Evolutionary conservation across 2,888 invertebrate species (phyloP), one percentile per base, ranked within the genome.

Genomic region (Scaeva pyrastri): DNA sequence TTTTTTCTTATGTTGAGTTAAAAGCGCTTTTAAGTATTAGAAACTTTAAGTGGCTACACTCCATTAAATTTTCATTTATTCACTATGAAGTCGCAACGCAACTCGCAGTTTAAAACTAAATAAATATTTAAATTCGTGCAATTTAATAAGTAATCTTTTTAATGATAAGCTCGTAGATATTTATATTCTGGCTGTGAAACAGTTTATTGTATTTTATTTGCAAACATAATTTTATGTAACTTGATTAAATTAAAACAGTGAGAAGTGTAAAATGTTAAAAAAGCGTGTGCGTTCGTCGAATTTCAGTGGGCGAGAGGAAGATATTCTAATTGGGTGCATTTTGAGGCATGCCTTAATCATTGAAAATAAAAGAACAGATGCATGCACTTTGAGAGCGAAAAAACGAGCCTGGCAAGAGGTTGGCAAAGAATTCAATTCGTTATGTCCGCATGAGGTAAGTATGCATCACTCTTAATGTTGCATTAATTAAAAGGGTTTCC

Each of bases 331-430:
- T 21, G 21, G 31, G 3, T 58, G 72, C n/a, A 21, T 72, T 58
- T 48, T 72, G 21, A 16, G 21, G 58, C 45, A 58, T 58, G 48
- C 19, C 16, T 6, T 45, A 21, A n/a, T 58, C 4, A 36, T 58
- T 48, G 58, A 72, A 48, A 56, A 56, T 48, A 72, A 58, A 19
- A 71, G 26, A 58, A 56, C 43, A 23, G 71, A 71, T 43, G 23
- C 71, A 19, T 16, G 12, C 14, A 31, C 23, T 12, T 55, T 70
- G 39, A 60, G 8, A 21, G 60, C 19, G 39, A 60, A 60, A 41
- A 19, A 60, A 4, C 41, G 14, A 0, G 41, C 41, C 8, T 60
- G 60, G 60, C 14, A 41, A 21, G 39, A 60, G 41, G 39, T 60
- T 3, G 39, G 39, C 12, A 21, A 21, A 12, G 60, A 60, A 41